Evolutionary conservation across 2,113 vertebrate species (phyloP).

Genomic region (Beaufortia kweichowensis): DNA sequence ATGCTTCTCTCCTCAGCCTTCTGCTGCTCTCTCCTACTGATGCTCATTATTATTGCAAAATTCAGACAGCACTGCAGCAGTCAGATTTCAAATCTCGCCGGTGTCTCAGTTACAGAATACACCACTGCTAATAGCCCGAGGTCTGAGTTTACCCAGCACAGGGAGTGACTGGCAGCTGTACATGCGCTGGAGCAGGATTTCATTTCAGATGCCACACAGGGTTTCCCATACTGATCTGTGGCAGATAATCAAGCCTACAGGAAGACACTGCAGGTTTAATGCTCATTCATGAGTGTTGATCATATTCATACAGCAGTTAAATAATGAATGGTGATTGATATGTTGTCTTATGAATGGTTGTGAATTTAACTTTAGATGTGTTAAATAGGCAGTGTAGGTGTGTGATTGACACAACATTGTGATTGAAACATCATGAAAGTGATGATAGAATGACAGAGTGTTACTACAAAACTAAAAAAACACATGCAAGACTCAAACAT

Average conservation of each 20-base stretch:
- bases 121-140: slow-evolving; percentile 43
- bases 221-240: slow-evolving; percentile 50
- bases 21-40: background rate
- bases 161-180: slow-evolving; percentile 32
- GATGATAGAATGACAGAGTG: background rate
- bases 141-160: slow-evolving; percentile 1
- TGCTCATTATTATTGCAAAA: slow-evolving; percentile 39
- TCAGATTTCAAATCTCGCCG: slow-evolving; percentile 20
- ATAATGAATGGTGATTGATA: background rate
- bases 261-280: background rate
- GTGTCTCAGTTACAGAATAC: slow-evolving; percentile 20
- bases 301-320: slow-evolving; percentile 6
- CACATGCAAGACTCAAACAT: too few species aligned
- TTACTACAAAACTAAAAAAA: background rate
- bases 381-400: background rate
- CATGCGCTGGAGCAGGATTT: slow-evolving; percentile 5
- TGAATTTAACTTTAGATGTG: slow-evolving; percentile 18
- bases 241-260: background rate
- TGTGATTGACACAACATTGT: slow-evolving; percentile 44
- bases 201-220: slow-evolving; percentile 61
- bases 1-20: background rate
- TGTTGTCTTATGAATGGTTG: background rate
- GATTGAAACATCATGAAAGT: slow-evolving; percentile 21
- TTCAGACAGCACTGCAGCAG: slow-evolving; percentile 26
- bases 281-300: slow-evolving; percentile 26